These are phyloP conservation scores for Sylvia atricapilla DNA, from an alignment of 2,113 vertebrate species.

Conservation along the genomic window DNA sequence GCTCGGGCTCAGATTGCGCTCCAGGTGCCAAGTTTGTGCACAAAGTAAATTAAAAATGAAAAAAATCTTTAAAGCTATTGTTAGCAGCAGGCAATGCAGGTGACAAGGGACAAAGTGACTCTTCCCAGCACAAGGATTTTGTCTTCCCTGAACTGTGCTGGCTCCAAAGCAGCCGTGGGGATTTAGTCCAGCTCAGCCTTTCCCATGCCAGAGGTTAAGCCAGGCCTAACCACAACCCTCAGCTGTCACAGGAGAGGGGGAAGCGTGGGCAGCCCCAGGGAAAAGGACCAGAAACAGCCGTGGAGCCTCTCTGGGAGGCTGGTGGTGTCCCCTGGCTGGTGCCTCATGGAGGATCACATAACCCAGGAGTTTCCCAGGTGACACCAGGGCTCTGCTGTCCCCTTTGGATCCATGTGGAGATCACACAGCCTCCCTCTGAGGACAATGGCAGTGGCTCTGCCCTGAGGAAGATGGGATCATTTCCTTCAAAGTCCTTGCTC, in stretches of 20 bases:
- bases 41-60: neutral
- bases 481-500: neutral
- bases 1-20: neutral
- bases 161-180: rapidly evolving
- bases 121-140: neutral
- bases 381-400: neutral
- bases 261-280: neutral
- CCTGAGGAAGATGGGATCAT: neutral
- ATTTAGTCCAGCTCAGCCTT: neutral
- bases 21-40: neutral
- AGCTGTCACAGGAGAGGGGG: neutral
- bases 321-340: neutral
- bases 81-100: neutral
- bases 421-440: neutral
- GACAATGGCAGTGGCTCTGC: neutral
- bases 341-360: rapidly evolving
- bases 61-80: neutral
- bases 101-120: neutral
- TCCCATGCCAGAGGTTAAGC: neutral
- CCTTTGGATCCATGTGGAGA: neutral
- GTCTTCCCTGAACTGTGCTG: neutral
- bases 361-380: neutral
- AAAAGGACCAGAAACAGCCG: rapidly evolving
- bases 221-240: neutral
- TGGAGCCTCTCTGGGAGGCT: neutral